Conservation (phyloP, 2,113 vertebrate genomes). For the Pseudonaja textilis region DNA sequence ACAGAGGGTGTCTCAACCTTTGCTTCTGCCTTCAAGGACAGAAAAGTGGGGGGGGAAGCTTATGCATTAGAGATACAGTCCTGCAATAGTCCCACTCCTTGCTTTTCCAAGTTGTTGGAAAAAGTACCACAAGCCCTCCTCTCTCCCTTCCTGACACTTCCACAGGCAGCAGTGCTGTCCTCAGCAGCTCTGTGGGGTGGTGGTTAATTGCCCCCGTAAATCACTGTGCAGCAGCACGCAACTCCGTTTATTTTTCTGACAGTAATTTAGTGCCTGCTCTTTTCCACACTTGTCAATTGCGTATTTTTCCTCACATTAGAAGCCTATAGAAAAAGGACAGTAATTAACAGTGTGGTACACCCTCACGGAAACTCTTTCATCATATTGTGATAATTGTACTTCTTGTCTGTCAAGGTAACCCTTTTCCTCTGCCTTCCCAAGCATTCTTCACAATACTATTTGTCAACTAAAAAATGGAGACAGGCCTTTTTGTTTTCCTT, state of each 20-base stretch:
- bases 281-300: slow-evolving; percentile 99
- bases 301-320: slow-evolving; percentile 99
- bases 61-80: not conserved
- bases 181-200: slow-evolving; percentile 89
- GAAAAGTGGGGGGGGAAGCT: not conserved
- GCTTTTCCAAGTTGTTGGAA: slow-evolving; percentile 69
- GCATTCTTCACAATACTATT: slow-evolving; percentile 79
- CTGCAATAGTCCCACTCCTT: slow-evolving; percentile 4
- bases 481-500: slow-evolving; percentile 24
- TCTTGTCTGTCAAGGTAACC: slow-evolving; percentile 97
- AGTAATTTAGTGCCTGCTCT: slow-evolving; percentile 99
- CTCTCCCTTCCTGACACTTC: slow-evolving; percentile 69
- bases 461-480: slow-evolving; percentile 81
- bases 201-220: slow-evolving; percentile 99
- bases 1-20: not conserved
- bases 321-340: slow-evolving; percentile 96
- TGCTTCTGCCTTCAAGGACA: not conserved
- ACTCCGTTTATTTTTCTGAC: slow-evolving; percentile 99
- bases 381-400: slow-evolving; percentile 99
- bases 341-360: slow-evolving; percentile 95
- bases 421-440: slow-evolving; percentile 73
- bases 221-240: slow-evolving; percentile 83
- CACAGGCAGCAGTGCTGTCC: slow-evolving; percentile 70
- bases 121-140: slow-evolving; percentile 33
- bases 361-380: slow-evolving; percentile 93